Evolutionary conservation across 2,113 vertebrate species (phyloP).

Genomic region (Nothocercus nigrocapillus): DNA sequence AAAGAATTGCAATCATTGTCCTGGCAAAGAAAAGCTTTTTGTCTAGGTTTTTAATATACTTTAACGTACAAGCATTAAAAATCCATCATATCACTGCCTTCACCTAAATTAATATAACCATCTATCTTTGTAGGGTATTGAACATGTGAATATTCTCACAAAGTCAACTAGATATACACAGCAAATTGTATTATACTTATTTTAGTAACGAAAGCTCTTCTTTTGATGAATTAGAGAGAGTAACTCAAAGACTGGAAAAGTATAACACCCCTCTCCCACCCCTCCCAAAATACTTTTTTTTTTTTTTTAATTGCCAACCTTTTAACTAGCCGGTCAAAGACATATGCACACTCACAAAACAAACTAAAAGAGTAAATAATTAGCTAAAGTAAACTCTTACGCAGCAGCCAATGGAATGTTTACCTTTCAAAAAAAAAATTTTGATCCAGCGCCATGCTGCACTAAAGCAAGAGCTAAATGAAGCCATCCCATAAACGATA

Average conservation of each 20-base stretch:
- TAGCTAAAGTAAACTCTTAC: slow-evolving; percentile 42
- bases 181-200: neutral
- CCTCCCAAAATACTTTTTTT: too few relatives aligned
- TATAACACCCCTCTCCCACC: neutral
- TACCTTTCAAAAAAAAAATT: neutral
- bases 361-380: slow-evolving; percentile 43
- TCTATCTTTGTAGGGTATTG: neutral
- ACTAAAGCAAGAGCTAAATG: neutral
- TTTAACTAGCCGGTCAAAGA: neutral
- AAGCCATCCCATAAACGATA: neutral
- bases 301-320: neutral
- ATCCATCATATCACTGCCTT: neutral
- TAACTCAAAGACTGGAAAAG: neutral
- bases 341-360: neutral
- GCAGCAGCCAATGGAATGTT: slow-evolving; percentile 8
- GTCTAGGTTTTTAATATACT: neutral
- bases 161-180: neutral
- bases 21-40: neutral
- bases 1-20: neutral
- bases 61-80: neutral
- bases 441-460: neutral
- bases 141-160: neutral
- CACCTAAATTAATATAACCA: neutral
- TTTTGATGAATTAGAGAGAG: neutral
- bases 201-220: neutral